Percentiles rank a stretch among this genome's conserved stretches.
phyloP scores from a whole-genome alignment of 2,113 vertebrate genomes.

The Alces alces region DNA sequence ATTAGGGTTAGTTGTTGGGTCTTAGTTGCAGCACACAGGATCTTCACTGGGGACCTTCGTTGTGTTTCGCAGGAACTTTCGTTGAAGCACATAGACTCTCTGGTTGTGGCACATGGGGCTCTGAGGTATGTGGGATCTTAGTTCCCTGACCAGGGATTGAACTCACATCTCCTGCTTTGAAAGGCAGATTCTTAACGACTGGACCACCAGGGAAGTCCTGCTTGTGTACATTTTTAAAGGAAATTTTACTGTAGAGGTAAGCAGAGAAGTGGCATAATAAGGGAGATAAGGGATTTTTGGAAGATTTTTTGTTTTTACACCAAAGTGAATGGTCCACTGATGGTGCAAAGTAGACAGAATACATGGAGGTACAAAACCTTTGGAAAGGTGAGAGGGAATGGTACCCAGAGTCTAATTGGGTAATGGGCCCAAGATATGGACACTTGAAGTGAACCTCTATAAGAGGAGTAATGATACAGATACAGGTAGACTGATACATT shows the following conservation, averaged over 20 bases:
- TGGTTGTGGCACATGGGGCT: background rate
- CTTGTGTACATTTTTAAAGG: background rate
- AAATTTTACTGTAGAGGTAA: background rate
- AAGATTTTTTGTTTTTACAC: background rate
- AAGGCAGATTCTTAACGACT: background rate
- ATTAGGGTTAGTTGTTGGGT: background rate
- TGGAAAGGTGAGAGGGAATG: background rate
- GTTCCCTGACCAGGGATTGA: background rate
- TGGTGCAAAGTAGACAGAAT: background rate
- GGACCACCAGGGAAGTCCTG: background rate
- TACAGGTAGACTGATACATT: background rate
- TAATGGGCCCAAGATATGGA: background rate
- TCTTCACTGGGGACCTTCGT: background rate
- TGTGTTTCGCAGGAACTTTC: background rate
- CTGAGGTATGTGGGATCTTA: background rate
- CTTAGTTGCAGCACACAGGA: background rate
- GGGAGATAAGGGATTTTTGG: background rate
- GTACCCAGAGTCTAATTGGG: background rate
- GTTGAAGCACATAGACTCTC: background rate
- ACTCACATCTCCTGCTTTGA: background rate
- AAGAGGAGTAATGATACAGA: background rate
- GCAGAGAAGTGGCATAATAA: background rate
- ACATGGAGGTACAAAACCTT: background rate
- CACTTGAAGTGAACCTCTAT: background rate
- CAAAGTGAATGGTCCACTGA: background rate